These are phyloP conservation scores for Hirudinaria manillensis DNA, from an alignment of 2,888 invertebrate species.

Conservation along the genomic window DNA sequence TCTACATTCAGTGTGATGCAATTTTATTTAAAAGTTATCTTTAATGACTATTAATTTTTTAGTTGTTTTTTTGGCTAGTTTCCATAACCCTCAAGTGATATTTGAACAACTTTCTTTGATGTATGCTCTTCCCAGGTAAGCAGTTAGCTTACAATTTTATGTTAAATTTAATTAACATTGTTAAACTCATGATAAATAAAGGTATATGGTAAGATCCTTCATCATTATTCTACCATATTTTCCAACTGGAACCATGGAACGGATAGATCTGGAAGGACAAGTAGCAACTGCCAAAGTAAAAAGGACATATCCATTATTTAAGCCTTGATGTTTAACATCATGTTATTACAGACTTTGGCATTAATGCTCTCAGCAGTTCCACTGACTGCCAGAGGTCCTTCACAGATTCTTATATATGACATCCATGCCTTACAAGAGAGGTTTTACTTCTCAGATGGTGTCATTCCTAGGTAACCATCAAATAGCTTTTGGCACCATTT, in stretches of 20 bases:
- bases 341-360: conserved; percentile 48
- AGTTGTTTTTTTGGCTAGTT: conserved; percentile 55
- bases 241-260: conserved; percentile 56
- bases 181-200: conserved; percentile 36
- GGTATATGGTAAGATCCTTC: conserved; percentile 53
- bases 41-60: conserved; percentile 36
- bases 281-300: conserved; percentile 55
- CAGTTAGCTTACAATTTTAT: not conserved
- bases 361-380: conserved; percentile 52
- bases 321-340: not conserved
- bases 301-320: not conserved
- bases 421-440: conserved; percentile 55
- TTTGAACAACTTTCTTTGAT: conserved; percentile 55
- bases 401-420: conserved; percentile 54
- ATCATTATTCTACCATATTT: conserved; percentile 55
- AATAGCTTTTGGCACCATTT: not conserved
- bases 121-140: conserved; percentile 53
- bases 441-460: conserved; percentile 54
- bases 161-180: not conserved
- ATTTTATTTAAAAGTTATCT: not conserved
- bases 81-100: conserved; percentile 53
- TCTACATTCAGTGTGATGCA: not conserved
- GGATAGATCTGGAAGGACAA: conserved; percentile 55
- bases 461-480: conserved; percentile 51
- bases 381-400: conserved; percentile 52